Conservation (phyloP, 2,113 vertebrate species). For the Gila orcuttii region DNA sequence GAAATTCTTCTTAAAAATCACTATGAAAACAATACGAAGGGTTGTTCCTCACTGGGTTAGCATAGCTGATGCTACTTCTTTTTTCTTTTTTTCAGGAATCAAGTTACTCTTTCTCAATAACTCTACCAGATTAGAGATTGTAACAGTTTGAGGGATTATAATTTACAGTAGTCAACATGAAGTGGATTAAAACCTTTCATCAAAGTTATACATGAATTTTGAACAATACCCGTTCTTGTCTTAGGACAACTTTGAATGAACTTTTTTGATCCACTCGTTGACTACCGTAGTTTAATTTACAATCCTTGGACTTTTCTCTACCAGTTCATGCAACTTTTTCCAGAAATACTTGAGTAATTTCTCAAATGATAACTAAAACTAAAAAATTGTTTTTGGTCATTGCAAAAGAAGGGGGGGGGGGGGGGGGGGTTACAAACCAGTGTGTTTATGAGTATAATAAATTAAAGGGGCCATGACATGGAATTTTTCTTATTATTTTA, state of each 20-base stretch:
- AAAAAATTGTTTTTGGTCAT: neutral
- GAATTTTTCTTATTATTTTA: too few relatives aligned
- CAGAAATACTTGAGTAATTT: neutral
- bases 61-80: neutral
- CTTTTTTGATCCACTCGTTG: too few relatives aligned
- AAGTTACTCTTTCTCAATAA: neutral
- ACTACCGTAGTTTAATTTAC: neutral
- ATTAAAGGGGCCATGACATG: neutral
- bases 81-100: neutral
- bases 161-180: too few relatives aligned
- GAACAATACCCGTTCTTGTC: too few relatives aligned
- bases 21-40: constrained; percentile 8
- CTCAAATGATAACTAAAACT: neutral
- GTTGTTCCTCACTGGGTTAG: neutral
- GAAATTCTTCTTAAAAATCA: neutral
- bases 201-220: too few relatives aligned
- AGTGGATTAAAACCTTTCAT: too few relatives aligned
- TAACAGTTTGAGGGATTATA: neutral
- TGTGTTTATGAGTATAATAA: neutral
- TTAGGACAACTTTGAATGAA: too few relatives aligned
- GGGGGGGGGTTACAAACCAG: neutral
- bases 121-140: neutral
- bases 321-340: neutral
- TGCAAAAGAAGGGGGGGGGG: neutral
- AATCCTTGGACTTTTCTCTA: neutral